Evolutionary conservation across 2,797 vertebrate species (phyloP), one percentile per base, ranked within the genome.

Genomic region (Anguilla anguilla): DNA sequence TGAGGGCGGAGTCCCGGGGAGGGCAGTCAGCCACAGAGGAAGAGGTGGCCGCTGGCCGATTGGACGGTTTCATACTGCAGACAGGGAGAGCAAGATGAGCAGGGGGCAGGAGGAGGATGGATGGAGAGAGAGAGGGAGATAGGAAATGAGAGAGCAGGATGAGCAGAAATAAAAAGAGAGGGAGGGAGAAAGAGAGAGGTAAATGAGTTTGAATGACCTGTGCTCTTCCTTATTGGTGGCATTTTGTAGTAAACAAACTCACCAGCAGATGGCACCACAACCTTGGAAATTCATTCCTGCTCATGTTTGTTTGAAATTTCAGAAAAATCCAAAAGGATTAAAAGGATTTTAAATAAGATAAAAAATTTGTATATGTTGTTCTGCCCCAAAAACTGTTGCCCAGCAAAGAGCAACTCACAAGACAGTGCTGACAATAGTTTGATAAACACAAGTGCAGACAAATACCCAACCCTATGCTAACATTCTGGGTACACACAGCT

Each of bases 11-110:
- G 69, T 89, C 49, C 84, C 83, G 57, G 9, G n/a, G 22, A 17
- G n/a, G 39, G 61, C 15, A 9, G 9, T 55, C 83, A 74, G 69
- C 1, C 9, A 55, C 59, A 28, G 86, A 53, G 55, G 55, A 59
- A 11, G 85, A 82, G 19, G 85, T 87, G 51, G 89, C 87, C 77
- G 81, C 81, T 69, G 88, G 55, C 87, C 91, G 93, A 88, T 64
- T 61, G 69, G 22, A 61, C 79, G 31, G 39, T 22, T 85, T 46
- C 83, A 84, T 89, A 81, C 89, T 91, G 84, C 35, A 86, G 57
- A 89, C n/a, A 19, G 39, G 17, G 35, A 43, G 39, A 79, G 74
- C 6, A 61, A 2, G 51, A 77, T 28, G n/a, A 28, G 64, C 25
- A 67, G 64, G 9, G 64, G n/a, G 25, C 22, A 25, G 22, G 59